phyloP scores from a whole-genome alignment of 2,113 vertebrate genomes.

The Neogobius melanostomus region DNA sequence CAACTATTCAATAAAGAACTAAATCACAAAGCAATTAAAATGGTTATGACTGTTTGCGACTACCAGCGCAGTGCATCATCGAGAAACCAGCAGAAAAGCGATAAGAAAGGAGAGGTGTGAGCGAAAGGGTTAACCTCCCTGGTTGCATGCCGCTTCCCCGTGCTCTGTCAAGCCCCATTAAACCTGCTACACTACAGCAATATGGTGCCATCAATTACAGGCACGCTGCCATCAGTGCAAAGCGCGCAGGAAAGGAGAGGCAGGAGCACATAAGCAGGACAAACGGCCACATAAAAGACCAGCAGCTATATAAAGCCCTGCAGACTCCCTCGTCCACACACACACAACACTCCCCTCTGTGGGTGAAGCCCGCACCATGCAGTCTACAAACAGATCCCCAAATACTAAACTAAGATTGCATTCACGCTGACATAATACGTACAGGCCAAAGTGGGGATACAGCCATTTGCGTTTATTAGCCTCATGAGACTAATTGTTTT shows the following conservation, averaged over 20 bases:
- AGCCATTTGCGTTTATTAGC: too few relatives aligned
- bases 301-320: conserved; percentile 57
- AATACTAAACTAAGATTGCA: conserved; percentile 4
- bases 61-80: neutral
- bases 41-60: conserved; percentile 43
- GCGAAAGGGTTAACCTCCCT: conserved; percentile 73
- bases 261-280: conserved; percentile 78
- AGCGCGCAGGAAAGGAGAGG: conserved; percentile 65
- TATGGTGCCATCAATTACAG: conserved; percentile 82
- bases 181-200: conserved; percentile 81
- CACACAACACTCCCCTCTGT: neutral
- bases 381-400: neutral
- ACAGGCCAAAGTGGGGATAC: neutral
- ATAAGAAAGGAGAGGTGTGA: conserved; percentile 12
- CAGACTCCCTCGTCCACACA: conserved; percentile 34
- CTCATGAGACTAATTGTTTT: too few relatives aligned
- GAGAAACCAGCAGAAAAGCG: conserved; percentile 4
- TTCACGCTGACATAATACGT: conserved; percentile 39
- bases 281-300: conserved; percentile 81
- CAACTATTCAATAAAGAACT: conserved; percentile 54
- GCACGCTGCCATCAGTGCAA: conserved; percentile 72
- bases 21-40: conserved; percentile 16
- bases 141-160: conserved; percentile 72
- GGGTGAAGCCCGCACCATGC: neutral
- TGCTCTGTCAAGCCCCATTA: conserved; percentile 81